These are phyloP conservation scores for Carpatolechia fugitivella DNA, from an alignment of 2,888 invertebrate genomes.

Conservation along the genomic window DNA sequence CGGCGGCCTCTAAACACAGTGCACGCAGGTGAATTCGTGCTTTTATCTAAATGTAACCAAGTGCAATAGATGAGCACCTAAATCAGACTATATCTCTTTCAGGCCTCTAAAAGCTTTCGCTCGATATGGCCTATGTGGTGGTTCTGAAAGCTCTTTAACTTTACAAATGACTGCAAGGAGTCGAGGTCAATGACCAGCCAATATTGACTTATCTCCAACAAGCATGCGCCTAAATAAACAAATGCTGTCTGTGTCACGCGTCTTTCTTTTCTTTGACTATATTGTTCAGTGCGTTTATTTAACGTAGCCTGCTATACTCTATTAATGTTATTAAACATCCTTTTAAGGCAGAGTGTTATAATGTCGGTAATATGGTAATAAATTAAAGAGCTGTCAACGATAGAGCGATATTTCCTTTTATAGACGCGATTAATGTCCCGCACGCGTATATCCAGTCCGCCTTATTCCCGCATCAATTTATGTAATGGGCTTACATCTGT, in stretches of 20 bases:
- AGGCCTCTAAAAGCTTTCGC: not conserved
- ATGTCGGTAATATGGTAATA: slow-evolving; percentile 16
- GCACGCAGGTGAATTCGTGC: slow-evolving; percentile 58
- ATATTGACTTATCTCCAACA: slow-evolving; percentile 65
- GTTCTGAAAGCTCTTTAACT: slow-evolving; percentile 8
- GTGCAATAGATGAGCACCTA: not conserved
- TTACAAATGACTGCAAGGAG: slow-evolving; percentile 21
- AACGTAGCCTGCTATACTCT: not conserved
- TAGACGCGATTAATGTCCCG: slow-evolving; percentile 22
- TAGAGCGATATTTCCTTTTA: slow-evolving; percentile 17
- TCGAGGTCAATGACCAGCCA: slow-evolving; percentile 61
- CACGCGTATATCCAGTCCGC: slow-evolving; percentile 20
- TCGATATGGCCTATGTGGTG: not conserved
- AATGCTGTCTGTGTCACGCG: slow-evolving; percentile 35
- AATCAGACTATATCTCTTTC: not conserved
- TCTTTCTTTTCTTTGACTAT: slow-evolving; percentile 35
- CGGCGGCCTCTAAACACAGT: slow-evolving; percentile 57
- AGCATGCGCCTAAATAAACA: slow-evolving; percentile 59
- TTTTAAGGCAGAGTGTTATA: slow-evolving; percentile 1
- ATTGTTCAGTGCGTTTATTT: slow-evolving; percentile 24
- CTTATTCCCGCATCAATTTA: slow-evolving; percentile 24
- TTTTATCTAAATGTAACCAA: slow-evolving; percentile 36
- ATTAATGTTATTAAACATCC: slow-evolving; percentile 8
- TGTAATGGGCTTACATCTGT: slow-evolving; percentile 28
- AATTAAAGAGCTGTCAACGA: slow-evolving; percentile 19